Evolutionary conservation across 2,888 invertebrate genomes (phyloP).

Genomic region (Folsomia manolachei): DNA sequence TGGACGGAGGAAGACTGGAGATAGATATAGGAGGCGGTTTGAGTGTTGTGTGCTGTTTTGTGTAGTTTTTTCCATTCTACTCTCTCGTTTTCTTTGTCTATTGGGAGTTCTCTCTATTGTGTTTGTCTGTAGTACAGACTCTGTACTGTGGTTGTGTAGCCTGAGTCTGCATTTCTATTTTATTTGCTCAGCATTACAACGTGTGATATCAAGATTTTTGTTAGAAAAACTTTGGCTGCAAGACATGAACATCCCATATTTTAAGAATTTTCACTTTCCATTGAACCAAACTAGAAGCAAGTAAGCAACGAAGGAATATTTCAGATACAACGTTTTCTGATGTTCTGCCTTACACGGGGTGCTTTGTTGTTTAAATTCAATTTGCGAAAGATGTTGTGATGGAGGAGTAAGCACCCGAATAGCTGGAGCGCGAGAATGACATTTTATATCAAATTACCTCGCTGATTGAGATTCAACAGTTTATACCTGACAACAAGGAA

Average conservation of each 20-base stretch:
- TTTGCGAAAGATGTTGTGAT: neutral
- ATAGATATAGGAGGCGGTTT: neutral
- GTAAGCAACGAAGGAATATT: neutral
- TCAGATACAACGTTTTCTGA: too few relatives aligned
- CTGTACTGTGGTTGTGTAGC: too few relatives aligned
- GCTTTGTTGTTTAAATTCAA: slow-evolving; percentile 6
- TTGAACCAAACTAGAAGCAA: neutral
- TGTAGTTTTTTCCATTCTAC: neutral
- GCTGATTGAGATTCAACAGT: slow-evolving; percentile 1
- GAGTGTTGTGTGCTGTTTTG: too few relatives aligned
- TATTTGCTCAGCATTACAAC: neutral
- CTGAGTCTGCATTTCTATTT: too few relatives aligned
- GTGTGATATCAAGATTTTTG: neutral
- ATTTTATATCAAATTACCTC: neutral
- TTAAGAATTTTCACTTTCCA: slow-evolving; percentile 4
- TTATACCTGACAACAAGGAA: neutral
- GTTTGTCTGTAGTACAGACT: neutral
- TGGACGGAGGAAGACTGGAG: neutral
- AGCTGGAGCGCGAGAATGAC: neutral
- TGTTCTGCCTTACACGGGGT: too few relatives aligned
- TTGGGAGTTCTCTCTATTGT: neutral
- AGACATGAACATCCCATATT: slow-evolving; percentile 5
- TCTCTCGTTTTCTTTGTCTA: neutral
- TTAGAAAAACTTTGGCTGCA: neutral
- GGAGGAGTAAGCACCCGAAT: neutral